phyloP scores from a whole-genome alignment of 2,888 invertebrate genomes.

The Troides helena region DNA sequence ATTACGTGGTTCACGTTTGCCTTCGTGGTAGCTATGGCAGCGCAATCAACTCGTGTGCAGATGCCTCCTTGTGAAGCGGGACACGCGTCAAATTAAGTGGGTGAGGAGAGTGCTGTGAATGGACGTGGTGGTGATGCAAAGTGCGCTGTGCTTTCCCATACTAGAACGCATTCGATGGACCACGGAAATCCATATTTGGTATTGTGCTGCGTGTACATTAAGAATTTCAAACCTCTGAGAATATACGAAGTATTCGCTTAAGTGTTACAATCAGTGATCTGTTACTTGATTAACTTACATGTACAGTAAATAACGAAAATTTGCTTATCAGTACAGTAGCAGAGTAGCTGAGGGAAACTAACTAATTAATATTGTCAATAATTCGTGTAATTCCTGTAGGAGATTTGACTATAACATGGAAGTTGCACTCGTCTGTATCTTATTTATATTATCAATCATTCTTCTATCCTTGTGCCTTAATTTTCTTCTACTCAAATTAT shows the following conservation, averaged over 20 bases:
- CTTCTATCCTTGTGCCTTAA: too few relatives aligned
- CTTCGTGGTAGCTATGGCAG: constrained; percentile 11
- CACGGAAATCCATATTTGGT: constrained; percentile 24
- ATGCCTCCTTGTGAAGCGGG: constrained; percentile 21
- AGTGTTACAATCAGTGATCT: not conserved
- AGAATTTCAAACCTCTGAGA: constrained; percentile 7
- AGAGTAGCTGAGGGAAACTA: not conserved
- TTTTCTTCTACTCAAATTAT: too few relatives aligned
- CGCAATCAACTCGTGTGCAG: constrained; percentile 24
- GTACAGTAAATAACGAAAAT: not conserved
- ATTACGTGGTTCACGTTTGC: constrained; percentile 18
- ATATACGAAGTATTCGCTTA: not conserved
- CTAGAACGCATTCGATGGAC: constrained; percentile 7
- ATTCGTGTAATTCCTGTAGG: not conserved
- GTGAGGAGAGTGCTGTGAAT: constrained; percentile 26
- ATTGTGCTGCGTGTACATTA: not conserved
- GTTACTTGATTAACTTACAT: not conserved
- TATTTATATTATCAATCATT: too few relatives aligned
- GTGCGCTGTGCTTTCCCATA: constrained; percentile 17
- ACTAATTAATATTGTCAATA: not conserved
- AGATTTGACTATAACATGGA: too few relatives aligned
- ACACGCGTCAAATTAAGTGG: constrained; percentile 29
- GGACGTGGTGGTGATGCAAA: constrained; percentile 25
- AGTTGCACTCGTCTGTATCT: too few relatives aligned
- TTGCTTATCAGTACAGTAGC: too few relatives aligned